Conservation (phyloP, 53 echinoderm and acorn worm species). For the Patiria pectinifera region DNA sequence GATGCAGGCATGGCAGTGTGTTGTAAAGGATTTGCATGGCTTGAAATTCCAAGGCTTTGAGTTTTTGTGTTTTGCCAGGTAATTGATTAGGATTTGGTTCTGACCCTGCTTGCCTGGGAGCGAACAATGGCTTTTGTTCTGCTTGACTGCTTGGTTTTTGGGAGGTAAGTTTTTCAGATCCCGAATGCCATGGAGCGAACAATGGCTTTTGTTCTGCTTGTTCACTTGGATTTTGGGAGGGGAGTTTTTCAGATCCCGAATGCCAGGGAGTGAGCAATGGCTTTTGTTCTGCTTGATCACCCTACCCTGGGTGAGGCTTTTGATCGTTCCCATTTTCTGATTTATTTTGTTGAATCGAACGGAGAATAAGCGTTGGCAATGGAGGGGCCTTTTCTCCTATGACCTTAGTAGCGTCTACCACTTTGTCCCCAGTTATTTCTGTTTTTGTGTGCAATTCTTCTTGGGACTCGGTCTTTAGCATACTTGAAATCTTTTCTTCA, state of each 20-base stretch:
- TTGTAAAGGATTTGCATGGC: not conserved
- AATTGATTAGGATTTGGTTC: not conserved
- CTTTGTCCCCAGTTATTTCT: constrained; percentile 2
- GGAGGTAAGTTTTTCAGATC: not conserved
- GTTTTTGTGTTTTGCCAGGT: not conserved
- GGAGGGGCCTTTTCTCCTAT: constrained; percentile 29
- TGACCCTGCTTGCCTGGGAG: not conserved
- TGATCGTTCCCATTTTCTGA: not conserved
- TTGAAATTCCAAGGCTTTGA: not conserved
- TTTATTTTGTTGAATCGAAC: constrained; percentile 9
- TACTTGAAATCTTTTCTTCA: not conserved
- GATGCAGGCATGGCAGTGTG: not conserved
- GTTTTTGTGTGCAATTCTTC: not conserved
- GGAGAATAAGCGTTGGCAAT: not conserved
- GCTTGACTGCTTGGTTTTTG: not conserved
- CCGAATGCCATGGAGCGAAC: not conserved
- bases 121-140: not conserved
- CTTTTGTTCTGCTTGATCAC: constrained; percentile 5
- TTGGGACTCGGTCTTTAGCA: not conserved
- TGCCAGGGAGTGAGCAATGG: not conserved
- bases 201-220: constrained; percentile 1
- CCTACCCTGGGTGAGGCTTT: not conserved
- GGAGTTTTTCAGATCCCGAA: too few relatives aligned
- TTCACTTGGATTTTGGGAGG: not conserved
- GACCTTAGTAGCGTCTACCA: constrained; percentile 11